Conservation (phyloP, 1,140 invertebrate species). For the Zaprionus lachaisei region DNA sequence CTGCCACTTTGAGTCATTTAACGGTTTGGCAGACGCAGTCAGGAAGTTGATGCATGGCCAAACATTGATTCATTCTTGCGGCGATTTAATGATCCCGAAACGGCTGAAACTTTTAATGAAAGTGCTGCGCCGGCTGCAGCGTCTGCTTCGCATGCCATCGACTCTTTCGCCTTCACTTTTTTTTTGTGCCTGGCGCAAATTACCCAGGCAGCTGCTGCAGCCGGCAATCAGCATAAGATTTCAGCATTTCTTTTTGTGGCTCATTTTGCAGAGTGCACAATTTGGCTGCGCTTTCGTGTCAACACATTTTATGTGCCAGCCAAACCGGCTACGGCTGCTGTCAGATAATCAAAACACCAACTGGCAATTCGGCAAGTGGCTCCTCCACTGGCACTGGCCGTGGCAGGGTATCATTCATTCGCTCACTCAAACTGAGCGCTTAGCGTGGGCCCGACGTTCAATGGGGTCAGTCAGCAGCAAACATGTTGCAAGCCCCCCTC, state of each 20-base stretch:
- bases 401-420: slow-evolving; percentile 57
- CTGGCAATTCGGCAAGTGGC: slow-evolving; percentile 53
- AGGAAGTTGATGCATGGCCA: slow-evolving; percentile 42
- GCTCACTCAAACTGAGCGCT: slow-evolving; percentile 25
- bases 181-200: slow-evolving; percentile 56
- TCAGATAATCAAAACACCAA: slow-evolving; percentile 49
- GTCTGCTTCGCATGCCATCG: slow-evolving; percentile 37
- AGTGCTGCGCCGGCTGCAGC: slow-evolving; percentile 52
- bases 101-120: slow-evolving; percentile 64
- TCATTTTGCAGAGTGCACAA: slow-evolving; percentile 28
- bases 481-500: slow-evolving; percentile 3
- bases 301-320: slow-evolving; percentile 69
- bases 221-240: slow-evolving; percentile 66
- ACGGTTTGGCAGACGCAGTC: slow-evolving; percentile 29
- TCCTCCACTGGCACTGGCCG: slow-evolving; percentile 7
- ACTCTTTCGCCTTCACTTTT: slow-evolving; percentile 66
- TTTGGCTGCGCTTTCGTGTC: slow-evolving; percentile 62
- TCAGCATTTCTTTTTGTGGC: slow-evolving; percentile 51
- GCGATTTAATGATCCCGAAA: slow-evolving; percentile 51
- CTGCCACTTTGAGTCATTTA: slow-evolving; percentile 14
- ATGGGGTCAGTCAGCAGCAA: slow-evolving; percentile 46
- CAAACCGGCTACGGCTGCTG: slow-evolving; percentile 27
- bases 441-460: slow-evolving; percentile 50
- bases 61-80: slow-evolving; percentile 35
- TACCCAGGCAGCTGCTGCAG: slow-evolving; percentile 65